Evolutionary conservation across 2,797 vertebrate species (phyloP).

Genomic region (Limosa lapponica): DNA sequence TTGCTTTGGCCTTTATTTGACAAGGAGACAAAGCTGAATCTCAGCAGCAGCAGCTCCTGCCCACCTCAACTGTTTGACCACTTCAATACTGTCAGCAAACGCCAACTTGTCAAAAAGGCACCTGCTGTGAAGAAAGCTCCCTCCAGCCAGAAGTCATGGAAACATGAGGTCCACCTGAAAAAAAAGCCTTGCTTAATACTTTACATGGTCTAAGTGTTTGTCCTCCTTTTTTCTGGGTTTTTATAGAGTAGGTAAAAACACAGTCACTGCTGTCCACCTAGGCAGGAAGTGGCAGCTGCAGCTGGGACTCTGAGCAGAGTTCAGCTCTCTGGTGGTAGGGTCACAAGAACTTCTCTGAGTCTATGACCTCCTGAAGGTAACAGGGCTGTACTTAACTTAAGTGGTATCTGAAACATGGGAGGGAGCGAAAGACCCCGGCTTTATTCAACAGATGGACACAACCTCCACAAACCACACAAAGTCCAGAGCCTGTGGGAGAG

Average conservation of each 20-base stretch:
- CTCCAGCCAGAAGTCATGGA: neutral
- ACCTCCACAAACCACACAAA: neutral
- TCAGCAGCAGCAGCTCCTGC: neutral
- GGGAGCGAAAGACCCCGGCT: neutral
- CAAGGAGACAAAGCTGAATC: neutral
- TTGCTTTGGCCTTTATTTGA: neutral
- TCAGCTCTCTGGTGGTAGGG: neutral
- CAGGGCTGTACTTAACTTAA: neutral
- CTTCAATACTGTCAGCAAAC: neutral
- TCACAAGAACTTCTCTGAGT: neutral
- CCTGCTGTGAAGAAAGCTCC: neutral
- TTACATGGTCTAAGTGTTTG: neutral
- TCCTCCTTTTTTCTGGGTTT: neutral
- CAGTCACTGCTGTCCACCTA: neutral
- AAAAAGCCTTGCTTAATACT: neutral
- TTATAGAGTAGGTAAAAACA: neutral
- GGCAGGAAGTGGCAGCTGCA: neutral
- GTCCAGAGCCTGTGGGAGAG: neutral
- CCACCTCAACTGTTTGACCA: neutral
- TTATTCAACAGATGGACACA: neutral
- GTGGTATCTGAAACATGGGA: neutral
- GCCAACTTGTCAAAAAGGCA: neutral
- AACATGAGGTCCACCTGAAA: neutral
- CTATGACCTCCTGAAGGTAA: neutral
- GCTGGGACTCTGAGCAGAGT: neutral